These are phyloP conservation scores for Hecatera dysodea DNA, from an alignment of 2,888 invertebrate species.

Conservation along the genomic window DNA sequence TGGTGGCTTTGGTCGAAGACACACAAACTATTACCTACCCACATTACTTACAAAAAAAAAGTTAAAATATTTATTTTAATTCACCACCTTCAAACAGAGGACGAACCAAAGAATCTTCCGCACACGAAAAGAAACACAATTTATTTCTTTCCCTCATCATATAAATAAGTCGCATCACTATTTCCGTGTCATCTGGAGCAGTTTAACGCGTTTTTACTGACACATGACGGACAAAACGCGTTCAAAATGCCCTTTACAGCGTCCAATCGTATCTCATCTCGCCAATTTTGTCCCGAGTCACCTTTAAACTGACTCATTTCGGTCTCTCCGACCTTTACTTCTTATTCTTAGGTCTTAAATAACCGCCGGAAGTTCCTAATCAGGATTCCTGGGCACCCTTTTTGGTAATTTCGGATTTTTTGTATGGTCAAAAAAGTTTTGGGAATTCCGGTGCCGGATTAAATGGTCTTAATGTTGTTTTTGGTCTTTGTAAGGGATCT, in stretches of 20 bases:
- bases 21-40: not conserved
- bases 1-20: not conserved
- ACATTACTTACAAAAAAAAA: not conserved
- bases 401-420: slow-evolving; percentile 75
- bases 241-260: slow-evolving; percentile 39
- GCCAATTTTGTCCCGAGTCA: slow-evolving; percentile 70
- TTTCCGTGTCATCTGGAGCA: slow-evolving; percentile 37
- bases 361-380: slow-evolving; percentile 87
- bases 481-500: slow-evolving; percentile 18
- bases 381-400: slow-evolving; percentile 82
- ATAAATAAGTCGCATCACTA: slow-evolving; percentile 26
- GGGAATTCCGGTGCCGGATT: slow-evolving; percentile 50
- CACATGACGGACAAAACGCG: slow-evolving; percentile 18
- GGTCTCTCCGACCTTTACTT: slow-evolving; percentile 82
- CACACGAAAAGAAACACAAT: not conserved
- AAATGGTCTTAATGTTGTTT: slow-evolving; percentile 41
- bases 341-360: slow-evolving; percentile 82
- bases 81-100: not conserved
- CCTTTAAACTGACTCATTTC: slow-evolving; percentile 80
- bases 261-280: slow-evolving; percentile 39
- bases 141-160: slow-evolving; percentile 18
- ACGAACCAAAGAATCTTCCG: not conserved
- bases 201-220: slow-evolving; percentile 17
- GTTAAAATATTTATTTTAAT: not conserved
- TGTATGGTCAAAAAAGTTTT: slow-evolving; percentile 34